Conservation (phyloP, 2,113 vertebrate species). For the Parus major region DNA sequence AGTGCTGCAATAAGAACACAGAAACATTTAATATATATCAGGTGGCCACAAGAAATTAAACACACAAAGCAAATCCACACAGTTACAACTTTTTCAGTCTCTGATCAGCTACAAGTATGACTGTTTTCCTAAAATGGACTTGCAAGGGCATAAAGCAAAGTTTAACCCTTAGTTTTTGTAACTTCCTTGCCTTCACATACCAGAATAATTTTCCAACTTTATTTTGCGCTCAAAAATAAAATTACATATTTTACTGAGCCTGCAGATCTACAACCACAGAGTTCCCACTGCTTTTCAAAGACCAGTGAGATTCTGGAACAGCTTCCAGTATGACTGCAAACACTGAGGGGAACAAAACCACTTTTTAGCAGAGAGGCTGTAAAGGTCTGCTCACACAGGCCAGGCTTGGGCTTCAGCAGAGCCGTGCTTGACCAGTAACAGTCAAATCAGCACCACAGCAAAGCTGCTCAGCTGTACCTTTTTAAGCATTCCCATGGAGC, state of each 20-base stretch:
- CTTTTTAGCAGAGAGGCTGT: not conserved
- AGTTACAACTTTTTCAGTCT: not conserved
- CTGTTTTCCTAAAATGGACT: not conserved
- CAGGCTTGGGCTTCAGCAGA: not conserved
- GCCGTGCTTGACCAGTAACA: not conserved
- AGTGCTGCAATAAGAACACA: not conserved
- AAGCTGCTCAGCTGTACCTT: not conserved
- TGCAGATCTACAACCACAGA: not conserved
- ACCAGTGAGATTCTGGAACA: not conserved
- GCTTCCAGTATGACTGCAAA: not conserved
- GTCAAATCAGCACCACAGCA: not conserved
- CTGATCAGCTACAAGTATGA: not conserved
- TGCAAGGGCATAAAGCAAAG: not conserved
- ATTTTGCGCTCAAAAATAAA: not conserved
- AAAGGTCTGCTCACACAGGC: not conserved
- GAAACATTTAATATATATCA: not conserved
- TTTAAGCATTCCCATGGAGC: not conserved
- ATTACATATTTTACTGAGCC: not conserved
- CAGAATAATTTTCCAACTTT: not conserved
- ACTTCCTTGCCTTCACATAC: not conserved
- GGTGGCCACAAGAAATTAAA: not conserved
- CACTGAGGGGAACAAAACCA: rapidly evolving
- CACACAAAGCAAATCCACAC: not conserved
- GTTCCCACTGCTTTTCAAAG: not conserved
- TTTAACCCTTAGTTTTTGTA: not conserved